Evolutionary conservation across 2,113 vertebrate genomes (phyloP).

Genomic region (Macroglossus sobrinus): DNA sequence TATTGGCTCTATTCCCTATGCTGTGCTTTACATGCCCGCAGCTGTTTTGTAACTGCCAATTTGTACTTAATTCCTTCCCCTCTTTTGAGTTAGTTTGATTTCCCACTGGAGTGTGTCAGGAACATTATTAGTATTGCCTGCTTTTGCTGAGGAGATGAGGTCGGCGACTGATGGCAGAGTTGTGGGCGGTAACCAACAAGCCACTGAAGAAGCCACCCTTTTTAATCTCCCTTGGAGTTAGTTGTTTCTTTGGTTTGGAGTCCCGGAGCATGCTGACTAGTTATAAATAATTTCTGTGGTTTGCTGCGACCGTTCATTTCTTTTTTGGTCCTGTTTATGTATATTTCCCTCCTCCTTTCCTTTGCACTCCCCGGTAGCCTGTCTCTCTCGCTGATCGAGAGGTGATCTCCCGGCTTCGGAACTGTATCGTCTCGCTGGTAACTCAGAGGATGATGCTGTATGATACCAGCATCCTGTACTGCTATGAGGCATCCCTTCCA

Average conservation of each 20-base stretch:
- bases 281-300: background rate
- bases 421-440: constrained; percentile 92
- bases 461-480: constrained; percentile 97
- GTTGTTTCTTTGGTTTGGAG: background rate
- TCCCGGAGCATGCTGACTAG: too few relatives aligned
- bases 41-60: too few relatives aligned
- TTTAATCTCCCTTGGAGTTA: background rate
- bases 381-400: constrained; percentile 91
- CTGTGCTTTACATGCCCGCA: too few relatives aligned
- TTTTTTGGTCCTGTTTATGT: background rate
- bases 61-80: too few relatives aligned
- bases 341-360: background rate
- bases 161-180: background rate
- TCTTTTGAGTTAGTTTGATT: background rate
- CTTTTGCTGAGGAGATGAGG: background rate
- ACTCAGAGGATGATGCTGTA: constrained; percentile 92
- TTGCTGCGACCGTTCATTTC: background rate
- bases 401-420: constrained; percentile 96
- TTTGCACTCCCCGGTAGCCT: constrained; percentile 78
- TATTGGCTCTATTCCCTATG: too few relatives aligned
- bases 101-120: background rate
- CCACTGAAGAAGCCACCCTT: background rate
- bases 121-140: background rate
- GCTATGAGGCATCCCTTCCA: constrained; percentile 93
- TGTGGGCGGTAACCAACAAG: background rate